Conservation (phyloP, 2,113 vertebrate species). For the Notothenia rossii region DNA sequence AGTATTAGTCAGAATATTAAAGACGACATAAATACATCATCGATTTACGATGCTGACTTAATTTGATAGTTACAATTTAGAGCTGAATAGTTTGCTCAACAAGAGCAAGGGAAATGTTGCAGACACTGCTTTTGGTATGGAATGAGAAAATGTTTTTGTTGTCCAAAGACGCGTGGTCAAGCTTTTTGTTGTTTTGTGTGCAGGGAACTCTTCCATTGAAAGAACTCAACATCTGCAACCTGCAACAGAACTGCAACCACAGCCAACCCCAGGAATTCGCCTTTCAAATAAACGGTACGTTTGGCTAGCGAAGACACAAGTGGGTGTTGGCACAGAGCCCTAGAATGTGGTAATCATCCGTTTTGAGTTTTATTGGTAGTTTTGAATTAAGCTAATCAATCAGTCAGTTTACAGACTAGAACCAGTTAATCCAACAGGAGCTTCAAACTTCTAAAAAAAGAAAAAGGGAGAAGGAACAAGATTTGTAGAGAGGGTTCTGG, state of each 20-base stretch:
- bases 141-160: slow-evolving; percentile 2
- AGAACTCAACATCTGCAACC: slow-evolving; percentile 87
- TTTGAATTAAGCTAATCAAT: slow-evolving; percentile 31
- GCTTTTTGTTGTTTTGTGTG: slow-evolving; percentile 39
- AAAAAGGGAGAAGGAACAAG: background rate
- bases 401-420: background rate
- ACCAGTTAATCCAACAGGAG: background rate
- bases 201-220: slow-evolving; percentile 92
- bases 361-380: slow-evolving; percentile 42
- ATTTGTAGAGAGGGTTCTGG: background rate
- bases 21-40: slow-evolving; percentile 50
- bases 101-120: background rate
- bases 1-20: slow-evolving; percentile 57
- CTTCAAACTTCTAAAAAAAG: background rate
- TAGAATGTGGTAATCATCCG: slow-evolving; percentile 24
- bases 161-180: background rate
- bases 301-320: slow-evolving; percentile 5
- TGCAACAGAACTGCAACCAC: slow-evolving; percentile 81
- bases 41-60: slow-evolving; percentile 10
- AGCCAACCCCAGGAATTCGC: slow-evolving; percentile 82
- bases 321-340: slow-evolving; percentile 17
- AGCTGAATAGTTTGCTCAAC: slow-evolving; percentile 21
- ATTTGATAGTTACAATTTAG: background rate
- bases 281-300: slow-evolving; percentile 92
- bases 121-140: background rate